Conservation (phyloP, 2,113 vertebrate genomes). For the Oreochromis aureus region DNA sequence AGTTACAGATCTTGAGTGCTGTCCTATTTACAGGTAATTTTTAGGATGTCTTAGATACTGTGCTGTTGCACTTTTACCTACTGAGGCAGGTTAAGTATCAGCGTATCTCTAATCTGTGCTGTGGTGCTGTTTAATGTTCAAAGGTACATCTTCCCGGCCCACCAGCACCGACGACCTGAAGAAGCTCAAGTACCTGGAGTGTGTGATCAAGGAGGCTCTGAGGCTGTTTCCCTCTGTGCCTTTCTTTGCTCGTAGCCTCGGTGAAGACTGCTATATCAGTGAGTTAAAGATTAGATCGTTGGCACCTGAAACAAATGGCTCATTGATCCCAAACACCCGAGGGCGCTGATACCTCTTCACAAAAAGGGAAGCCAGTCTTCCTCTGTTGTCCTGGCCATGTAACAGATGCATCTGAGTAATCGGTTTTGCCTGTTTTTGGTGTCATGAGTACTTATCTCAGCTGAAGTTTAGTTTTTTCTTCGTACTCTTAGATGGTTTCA, state of each 20-base stretch:
- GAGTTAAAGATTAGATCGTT: conserved; percentile 38
- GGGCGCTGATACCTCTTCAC: neutral
- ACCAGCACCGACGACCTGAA: conserved; percentile 81
- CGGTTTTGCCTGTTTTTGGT: neutral
- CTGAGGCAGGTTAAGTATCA: neutral
- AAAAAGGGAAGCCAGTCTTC: neutral
- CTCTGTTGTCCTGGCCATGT: neutral
- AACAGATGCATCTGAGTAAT: neutral
- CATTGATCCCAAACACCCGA: neutral
- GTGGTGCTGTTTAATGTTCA: neutral
- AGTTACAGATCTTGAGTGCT: neutral
- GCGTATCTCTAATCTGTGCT: neutral
- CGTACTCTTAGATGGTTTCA: conserved; percentile 72
- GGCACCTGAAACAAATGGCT: neutral
- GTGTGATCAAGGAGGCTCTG: conserved; percentile 89
- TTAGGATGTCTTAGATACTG: neutral
- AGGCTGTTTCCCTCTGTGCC: conserved; percentile 90
- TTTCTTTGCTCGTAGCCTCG: conserved; percentile 80
- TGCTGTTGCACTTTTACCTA: neutral
- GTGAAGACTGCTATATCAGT: conserved; percentile 83
- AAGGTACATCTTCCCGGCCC: conserved; percentile 75
- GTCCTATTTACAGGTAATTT: neutral
- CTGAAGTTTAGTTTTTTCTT: neutral
- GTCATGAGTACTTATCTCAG: neutral
- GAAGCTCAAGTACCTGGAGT: conserved; percentile 87